Percentiles rank a stretch among this genome's conserved stretches.
These are phyloP conservation scores for roundworm (Caenorhabditis elegans) DNA, from an alignment of 1,140 invertebrate species.

Conservation along the genomic window WBcel235 BX284605.5:10473501-10474000, in stretches of 20 bases:
- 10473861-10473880: slow-evolving; percentile 70
- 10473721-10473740: slow-evolving; percentile 19
- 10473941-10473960: slow-evolving; percentile 19
- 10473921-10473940: neutral
- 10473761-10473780: slow-evolving; percentile 20
- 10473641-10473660: neutral
- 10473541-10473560: neutral
- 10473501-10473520: neutral
- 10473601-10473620: neutral
- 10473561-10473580: neutral
- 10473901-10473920: neutral
- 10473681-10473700: slow-evolving; percentile 23
- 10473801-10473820: slow-evolving; percentile 55
- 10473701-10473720: neutral
- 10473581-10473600: neutral
- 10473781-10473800: slow-evolving; percentile 7
- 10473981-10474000: slow-evolving; percentile 20
- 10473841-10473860: slow-evolving; percentile 70
- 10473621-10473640: neutral
- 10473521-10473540: neutral
- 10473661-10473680: slow-evolving; percentile 13
- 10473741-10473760: neutral
- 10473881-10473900: slow-evolving; percentile 29
- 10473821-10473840: slow-evolving; percentile 69
- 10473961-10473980: neutral